phyloP scores from a whole-genome alignment of 2,888 invertebrate genomes.

The Erebia aethiops region DNA sequence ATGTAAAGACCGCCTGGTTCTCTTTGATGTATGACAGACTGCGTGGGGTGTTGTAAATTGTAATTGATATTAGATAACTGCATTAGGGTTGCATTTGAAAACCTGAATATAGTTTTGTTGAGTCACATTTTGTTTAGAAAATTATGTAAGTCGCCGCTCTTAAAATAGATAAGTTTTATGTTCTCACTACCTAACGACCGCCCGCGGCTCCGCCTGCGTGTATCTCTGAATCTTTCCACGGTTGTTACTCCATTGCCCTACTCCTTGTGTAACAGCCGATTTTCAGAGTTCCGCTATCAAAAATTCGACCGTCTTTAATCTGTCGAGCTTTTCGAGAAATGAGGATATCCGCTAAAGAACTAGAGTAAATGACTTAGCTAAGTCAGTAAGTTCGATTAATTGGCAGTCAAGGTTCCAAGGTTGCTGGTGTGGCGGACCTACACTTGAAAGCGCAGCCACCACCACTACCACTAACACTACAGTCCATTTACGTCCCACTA shows the following conservation, averaged over 20 bases:
- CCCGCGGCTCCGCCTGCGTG: slow-evolving; percentile 45
- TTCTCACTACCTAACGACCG: slow-evolving; percentile 44
- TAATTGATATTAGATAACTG: slow-evolving; percentile 77
- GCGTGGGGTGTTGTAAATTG: slow-evolving; percentile 70
- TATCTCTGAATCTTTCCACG: slow-evolving; percentile 36
- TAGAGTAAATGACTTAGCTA: no score
- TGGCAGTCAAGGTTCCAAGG: no score
- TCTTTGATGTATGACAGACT: slow-evolving; percentile 58
- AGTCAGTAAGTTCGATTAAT: no score
- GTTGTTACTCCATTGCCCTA: slow-evolving; percentile 22
- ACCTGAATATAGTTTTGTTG: slow-evolving; percentile 59
- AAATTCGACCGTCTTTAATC: neutral
- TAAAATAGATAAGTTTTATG: slow-evolving; percentile 46
- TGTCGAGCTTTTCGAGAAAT: neutral
- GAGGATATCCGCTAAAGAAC: no score
- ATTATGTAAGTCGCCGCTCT: slow-evolving; percentile 42
- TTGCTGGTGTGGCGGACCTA: no score
- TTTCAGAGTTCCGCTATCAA: slow-evolving; percentile 16
- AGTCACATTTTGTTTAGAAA: slow-evolving; percentile 55
- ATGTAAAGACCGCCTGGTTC: slow-evolving; percentile 39
- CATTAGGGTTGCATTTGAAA: slow-evolving; percentile 68
- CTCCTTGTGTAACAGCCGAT: slow-evolving; percentile 27
- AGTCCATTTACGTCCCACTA: no score
- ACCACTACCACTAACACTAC: no score
- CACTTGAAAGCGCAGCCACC: no score